Evolutionary conservation across 2,797 vertebrate species (phyloP), one percentile per base, ranked within the genome.

Genomic region (Ibycter americanus): DNA sequence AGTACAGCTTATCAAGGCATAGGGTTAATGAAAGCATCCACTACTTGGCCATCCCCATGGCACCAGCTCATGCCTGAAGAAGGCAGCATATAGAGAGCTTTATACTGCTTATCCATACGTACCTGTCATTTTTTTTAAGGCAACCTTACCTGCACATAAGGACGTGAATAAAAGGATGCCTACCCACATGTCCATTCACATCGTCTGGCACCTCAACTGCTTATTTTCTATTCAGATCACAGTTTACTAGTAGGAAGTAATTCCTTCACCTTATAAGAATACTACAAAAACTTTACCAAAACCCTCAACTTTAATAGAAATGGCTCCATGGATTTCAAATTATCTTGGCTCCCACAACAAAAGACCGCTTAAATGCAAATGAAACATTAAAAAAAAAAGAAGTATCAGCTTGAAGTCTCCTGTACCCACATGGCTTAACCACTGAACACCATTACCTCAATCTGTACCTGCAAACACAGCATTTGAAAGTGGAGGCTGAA

Each of bases 391-490:
- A 65, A 73, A 59, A 70, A 3, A 54, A 26, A 8, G 12, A 26
- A 5, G 20, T 62, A 63, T 14, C 59, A 70, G 51, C 15, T 40
- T 81, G 56, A 84, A 68, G 22, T 32, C 63, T 54, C n/a, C 36
- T 46, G 47, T n/a, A 63, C 25, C 40, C 44, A 34, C n/a, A 19
- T 1, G 12, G 58, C 8, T 72, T 38, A 52, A 32, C n/a, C 70
- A 81, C 1, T 1, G 26, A 67, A 66, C 12, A 25, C 9, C 25
- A 49, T 3, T 13, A 65, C 54, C 62, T 71, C 55, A 25, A 12
- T 1, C 12, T 4, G 0, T 6, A 42, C 0, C 0, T 3, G 8
- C 22, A 32, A 44, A 70, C 10, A n/a, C 1, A 5, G 32, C 2
- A 17, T 22, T 9, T 67, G 32, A 34, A 58, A 46, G 42, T 3